phyloP scores from a whole-genome alignment of 2,888 invertebrate genomes.

The Zaprionus bogoriensis region DNA sequence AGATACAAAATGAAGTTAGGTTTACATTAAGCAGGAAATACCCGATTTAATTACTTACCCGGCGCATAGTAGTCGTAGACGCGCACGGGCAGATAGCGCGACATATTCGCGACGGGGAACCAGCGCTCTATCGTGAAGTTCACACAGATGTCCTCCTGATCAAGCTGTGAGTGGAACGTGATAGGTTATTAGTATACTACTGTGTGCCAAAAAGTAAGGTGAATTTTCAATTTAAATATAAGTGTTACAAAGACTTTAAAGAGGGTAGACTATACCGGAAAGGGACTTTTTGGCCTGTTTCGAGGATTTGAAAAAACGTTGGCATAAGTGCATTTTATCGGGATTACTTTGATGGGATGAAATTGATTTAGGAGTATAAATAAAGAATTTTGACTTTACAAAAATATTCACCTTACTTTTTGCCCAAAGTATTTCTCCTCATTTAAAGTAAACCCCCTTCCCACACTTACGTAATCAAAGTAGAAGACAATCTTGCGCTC shows the following conservation, averaged over 20 bases:
- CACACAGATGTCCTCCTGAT: slow-evolving; percentile 92
- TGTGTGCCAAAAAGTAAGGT: too few relatives aligned
- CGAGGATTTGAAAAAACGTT: too few relatives aligned
- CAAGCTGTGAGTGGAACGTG: slow-evolving; percentile 88
- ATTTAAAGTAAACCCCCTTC: neutral
- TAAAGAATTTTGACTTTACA: too few relatives aligned
- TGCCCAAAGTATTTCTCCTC: too few relatives aligned
- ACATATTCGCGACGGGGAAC: slow-evolving; percentile 98
- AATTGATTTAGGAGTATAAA: too few relatives aligned
- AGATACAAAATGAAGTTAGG: neutral
- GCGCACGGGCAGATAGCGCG: slow-evolving; percentile 93
- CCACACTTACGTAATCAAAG: slow-evolving; percentile 92
- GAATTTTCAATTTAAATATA: too few relatives aligned
- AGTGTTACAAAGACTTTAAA: neutral
- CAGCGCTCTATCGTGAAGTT: slow-evolving; percentile 96
- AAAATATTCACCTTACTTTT: too few relatives aligned
- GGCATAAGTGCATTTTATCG: too few relatives aligned
- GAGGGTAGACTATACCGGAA: too few relatives aligned
- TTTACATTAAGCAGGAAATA: neutral
- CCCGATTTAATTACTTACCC: slow-evolving; percentile 84
- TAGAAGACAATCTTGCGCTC: slow-evolving; percentile 94
- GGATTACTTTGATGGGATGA: too few relatives aligned
- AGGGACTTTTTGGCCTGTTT: too few relatives aligned
- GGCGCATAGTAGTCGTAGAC: slow-evolving; percentile 98
- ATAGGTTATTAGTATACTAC: too few relatives aligned